phyloP scores from a whole-genome alignment of 2,113 vertebrate species.

The Globicephala melas region DNA sequence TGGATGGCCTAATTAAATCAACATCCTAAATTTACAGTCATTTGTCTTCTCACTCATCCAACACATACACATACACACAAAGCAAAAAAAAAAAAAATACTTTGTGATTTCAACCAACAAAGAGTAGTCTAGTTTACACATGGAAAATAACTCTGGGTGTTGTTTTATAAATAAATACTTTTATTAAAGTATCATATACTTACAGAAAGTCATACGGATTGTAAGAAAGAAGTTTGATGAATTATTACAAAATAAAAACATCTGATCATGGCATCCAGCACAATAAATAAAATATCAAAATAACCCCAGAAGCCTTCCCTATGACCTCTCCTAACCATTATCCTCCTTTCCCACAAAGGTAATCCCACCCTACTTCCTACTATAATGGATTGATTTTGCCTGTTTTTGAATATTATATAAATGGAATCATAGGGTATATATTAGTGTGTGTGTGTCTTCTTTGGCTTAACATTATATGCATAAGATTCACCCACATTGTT shows the following conservation, averaged over 20 bases:
- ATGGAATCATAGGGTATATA: background rate
- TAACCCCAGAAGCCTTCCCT: background rate
- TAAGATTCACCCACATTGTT: background rate
- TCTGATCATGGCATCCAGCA: background rate
- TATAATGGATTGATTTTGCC: background rate
- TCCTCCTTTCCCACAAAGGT: background rate
- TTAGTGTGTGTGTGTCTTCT: background rate
- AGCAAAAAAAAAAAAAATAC: too few species aligned
- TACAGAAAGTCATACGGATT: background rate
- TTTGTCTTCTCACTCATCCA: background rate
- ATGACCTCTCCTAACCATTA: background rate
- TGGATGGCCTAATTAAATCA: background rate
- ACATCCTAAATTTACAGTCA: background rate
- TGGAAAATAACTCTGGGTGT: background rate
- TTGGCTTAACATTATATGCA: background rate
- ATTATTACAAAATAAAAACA: background rate
- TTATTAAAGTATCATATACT: background rate
- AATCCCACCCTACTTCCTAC: background rate
- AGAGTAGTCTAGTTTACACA: background rate
- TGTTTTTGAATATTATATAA: background rate
- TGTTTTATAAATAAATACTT: background rate
- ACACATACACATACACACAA: background rate
- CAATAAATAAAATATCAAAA: background rate
- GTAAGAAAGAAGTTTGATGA: background rate
- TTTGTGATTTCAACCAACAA: background rate